These are phyloP conservation scores for Spermophilus dauricus DNA, from an alignment of 2,113 vertebrate genomes.

Conservation along the genomic window DNA sequence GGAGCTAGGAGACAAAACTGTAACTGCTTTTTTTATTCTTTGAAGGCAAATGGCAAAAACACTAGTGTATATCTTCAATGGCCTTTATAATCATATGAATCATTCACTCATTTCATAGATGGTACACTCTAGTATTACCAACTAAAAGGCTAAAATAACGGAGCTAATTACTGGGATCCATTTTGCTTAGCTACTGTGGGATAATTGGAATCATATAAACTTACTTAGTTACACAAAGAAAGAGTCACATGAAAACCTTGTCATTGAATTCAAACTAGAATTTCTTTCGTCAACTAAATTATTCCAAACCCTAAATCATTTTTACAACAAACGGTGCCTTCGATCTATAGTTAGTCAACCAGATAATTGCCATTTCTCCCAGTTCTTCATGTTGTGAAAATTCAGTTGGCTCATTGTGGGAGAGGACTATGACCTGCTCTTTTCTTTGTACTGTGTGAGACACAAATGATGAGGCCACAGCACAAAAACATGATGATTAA, in stretches of 20 bases:
- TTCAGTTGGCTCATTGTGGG: not conserved
- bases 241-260: conserved; percentile 27
- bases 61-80: not conserved
- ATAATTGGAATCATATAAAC: conserved; percentile 46
- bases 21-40: not conserved
- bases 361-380: conserved; percentile 62
- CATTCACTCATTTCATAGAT: conserved; percentile 34
- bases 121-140: not conserved
- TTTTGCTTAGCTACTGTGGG: conserved; percentile 20
- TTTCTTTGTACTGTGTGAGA: not conserved
- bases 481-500: conserved; percentile 7
- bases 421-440: conserved; percentile 37
- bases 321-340: conserved; percentile 64
- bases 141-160: conserved; percentile 30
- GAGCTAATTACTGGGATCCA: conserved; percentile 9
- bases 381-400: conserved; percentile 65
- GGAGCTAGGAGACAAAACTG: not conserved
- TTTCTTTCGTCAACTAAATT: conserved; percentile 58
- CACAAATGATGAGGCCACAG: not conserved
- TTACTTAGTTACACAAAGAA: conserved; percentile 42
- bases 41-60: conserved; percentile 24
- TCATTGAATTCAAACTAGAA: conserved; percentile 67
- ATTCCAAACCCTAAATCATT: conserved; percentile 56
- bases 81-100: conserved; percentile 30
- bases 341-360: conserved; percentile 61